Base-by-base conservation (phyloP, 1,140 invertebrate genomes). In the Meteorus sp. region DNA sequence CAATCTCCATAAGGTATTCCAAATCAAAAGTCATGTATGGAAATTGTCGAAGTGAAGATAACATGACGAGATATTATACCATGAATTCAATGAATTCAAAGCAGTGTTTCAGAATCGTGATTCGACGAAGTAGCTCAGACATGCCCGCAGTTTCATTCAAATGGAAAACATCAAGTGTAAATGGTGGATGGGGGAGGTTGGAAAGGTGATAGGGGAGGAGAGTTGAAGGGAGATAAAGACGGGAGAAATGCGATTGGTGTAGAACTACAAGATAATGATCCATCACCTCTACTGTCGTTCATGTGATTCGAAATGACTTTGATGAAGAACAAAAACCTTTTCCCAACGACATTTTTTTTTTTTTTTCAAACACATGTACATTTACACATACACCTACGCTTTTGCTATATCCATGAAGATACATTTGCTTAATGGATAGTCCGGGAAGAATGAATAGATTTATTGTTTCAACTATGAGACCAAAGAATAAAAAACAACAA, bases 201-300 rank as follows among this genome's bases (percentile, higher is more conserved):
- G 19, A n/a, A 13, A 13, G 25, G 13, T 31, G 9, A 22, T 25
- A 31, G 20, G 33, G n/a, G 23, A 20, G 23, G 11, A 13, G 19
- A 41, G 37, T 5, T 41, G 37, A 3, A n/a, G n/a, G 11, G 11
- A 15, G 17, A 19, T 3, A 45, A 11, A 45, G 13, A 17, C 13
- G 23, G 8, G 11, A 31, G 25, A 31, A 33, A 59, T 52, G 33
- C 37, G 33, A 44, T 52, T n/a, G 33, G 8, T 20, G 33, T 15
- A 33, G 20, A 33, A 20, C 31, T 17, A 19, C 29, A 52, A 17
- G 47, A 59, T 50, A 48, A 59, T 59, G 56, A 59, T 59, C 56
- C 39, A 59, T 59, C 56, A 59, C 56, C 29, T 41, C 23, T 27
- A 37, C 25, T 5, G 6, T 13, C 41, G 9, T 1, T 17, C 25